phyloP scores from a whole-genome alignment of 2,113 vertebrate genomes.

The Aegithalos caudatus region DNA sequence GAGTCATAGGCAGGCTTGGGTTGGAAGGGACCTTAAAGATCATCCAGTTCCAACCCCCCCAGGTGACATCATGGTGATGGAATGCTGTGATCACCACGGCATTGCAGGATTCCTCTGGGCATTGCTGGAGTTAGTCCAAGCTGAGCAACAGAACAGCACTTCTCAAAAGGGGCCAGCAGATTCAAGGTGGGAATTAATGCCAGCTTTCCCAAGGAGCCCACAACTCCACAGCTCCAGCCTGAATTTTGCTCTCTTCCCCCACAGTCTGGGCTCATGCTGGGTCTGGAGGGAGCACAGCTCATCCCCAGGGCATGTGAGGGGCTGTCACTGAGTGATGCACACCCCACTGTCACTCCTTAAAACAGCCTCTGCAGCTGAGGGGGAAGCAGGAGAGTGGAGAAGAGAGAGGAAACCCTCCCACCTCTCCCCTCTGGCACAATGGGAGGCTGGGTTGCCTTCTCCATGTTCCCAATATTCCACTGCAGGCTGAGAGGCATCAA shows the following conservation, averaged over 20 bases:
- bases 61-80: neutral
- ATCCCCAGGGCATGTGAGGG: rapidly evolving
- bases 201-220: neutral
- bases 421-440: neutral
- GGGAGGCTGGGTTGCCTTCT: neutral
- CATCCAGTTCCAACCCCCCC: neutral
- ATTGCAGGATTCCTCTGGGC: neutral
- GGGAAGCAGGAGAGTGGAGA: neutral
- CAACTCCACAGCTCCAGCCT: neutral
- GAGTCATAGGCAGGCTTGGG: neutral
- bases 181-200: neutral
- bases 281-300: neutral
- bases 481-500: neutral
- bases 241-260: neutral
- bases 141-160: neutral
- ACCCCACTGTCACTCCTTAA: neutral
- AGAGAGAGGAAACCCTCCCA: neutral
- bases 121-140: neutral
- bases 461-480: neutral
- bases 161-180: neutral
- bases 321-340: neutral
- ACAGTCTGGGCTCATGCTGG: rapidly evolving
- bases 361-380: neutral
- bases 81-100: rapidly evolving
- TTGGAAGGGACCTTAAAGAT: neutral